phyloP scores from a whole-genome alignment of 1,140 invertebrate genomes.

The Penaeus indicus region DNA sequence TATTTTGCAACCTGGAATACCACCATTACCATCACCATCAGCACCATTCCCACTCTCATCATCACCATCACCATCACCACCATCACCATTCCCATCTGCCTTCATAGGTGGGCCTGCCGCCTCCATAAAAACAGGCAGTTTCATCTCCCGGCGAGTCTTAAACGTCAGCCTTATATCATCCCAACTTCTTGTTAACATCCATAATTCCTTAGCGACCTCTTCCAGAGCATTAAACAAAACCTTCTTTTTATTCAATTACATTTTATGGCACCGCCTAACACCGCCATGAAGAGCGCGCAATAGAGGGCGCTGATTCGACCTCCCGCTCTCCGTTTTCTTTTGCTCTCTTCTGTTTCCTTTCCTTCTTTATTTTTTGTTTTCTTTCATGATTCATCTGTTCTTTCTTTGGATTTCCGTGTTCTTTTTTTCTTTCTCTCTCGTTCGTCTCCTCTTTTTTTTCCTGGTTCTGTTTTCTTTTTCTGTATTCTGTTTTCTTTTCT shows the following conservation, averaged over 20 bases:
- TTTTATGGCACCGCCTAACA: not conserved
- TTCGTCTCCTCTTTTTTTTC: no score
- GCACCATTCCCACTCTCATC: no score
- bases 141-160: not conserved
- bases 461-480: not conserved
- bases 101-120: slow-evolving; percentile 19
- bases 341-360: no score
- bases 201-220: slow-evolving; percentile 34
- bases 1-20: no score
- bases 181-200: slow-evolving; percentile 52
- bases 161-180: slow-evolving; percentile 48
- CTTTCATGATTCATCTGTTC: no score
- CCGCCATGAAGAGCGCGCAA: no score
- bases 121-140: not conserved
- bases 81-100: not conserved
- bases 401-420: no score
- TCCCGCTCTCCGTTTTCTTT: no score
- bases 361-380: no score
- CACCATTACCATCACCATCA: no score
- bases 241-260: slow-evolving; percentile 56
- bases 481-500: not conserved
- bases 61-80: not conserved
- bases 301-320: no score
- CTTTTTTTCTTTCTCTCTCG: no score
- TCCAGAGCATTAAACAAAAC: slow-evolving; percentile 17